Conservation (phyloP, 2,888 invertebrate species). For the Tetramorium bicarinatum region DNA sequence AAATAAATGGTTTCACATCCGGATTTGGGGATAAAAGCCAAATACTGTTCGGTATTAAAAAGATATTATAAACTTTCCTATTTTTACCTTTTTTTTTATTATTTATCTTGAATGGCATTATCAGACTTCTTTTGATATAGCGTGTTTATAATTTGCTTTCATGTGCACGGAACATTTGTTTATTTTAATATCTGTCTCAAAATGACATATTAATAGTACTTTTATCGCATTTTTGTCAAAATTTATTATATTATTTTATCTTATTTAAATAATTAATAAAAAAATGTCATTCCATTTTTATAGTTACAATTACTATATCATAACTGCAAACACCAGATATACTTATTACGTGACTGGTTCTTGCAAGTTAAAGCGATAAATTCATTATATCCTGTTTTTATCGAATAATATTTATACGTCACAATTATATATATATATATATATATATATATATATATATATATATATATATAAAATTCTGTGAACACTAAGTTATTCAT, state of each 20-base stretch:
- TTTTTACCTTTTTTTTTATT: conserved; percentile 34
- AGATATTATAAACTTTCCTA: not conserved
- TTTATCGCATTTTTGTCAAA: not conserved
- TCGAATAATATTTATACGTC: too few relatives aligned
- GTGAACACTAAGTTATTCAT: conserved; percentile 6
- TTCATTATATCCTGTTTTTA: conserved; percentile 25
- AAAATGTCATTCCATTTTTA: not conserved
- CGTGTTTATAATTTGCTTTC: not conserved
- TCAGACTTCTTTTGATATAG: conserved; percentile 2
- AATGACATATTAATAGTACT: not conserved
- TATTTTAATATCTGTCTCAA: not conserved
- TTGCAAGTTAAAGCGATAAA: conserved; percentile 30
- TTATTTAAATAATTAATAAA: conserved; percentile 6
- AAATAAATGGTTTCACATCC: conserved; percentile 30
- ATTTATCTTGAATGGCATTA: conserved; percentile 5
- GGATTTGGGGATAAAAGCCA: conserved; percentile 22
- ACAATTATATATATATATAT: too few relatives aligned
- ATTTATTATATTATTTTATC: not conserved
- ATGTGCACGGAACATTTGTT: not conserved
- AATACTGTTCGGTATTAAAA: conserved; percentile 26
- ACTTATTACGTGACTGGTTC: conserved; percentile 19
- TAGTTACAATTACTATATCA: not conserved
- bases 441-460: not conserved
- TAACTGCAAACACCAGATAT: not conserved
- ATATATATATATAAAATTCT: conserved; percentile 10